Base-by-base conservation (phyloP, 1,140 invertebrate genomes). In the Cyclargus thomasi region DNA sequence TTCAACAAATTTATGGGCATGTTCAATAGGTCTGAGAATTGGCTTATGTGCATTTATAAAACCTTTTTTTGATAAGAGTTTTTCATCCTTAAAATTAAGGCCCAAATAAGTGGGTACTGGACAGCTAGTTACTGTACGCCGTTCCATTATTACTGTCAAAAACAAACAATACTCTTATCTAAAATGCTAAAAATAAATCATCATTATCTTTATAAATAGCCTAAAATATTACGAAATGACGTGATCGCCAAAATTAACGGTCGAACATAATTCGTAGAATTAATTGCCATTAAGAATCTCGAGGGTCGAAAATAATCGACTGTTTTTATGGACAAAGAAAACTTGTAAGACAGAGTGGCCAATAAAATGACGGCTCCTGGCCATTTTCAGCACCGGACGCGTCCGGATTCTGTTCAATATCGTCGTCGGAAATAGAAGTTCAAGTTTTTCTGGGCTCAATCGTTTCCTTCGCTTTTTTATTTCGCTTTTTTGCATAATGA, bases 301-400 rank as follows among this genome's bases (percentile, higher is more conserved):
- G 39, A 47, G 39, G 39, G 55, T 59, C 1, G 17, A 20, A 59
- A 59, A 22, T 21, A 59, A 59, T 59, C 18, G 55, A 59, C 18
- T 21, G 55, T 59, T 55, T 10, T 64, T 47, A 47, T 53, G 53
- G 21, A 55, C 21, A 23, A 65, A 53, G 20, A 65, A 65, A 53
- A 55, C 23, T 65, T 63, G 22, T 14, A 22, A 63, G 47, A 63
- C 39, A 39, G 67, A 62, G 63, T 63, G 39, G 47, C 39, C 64
- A 20, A 65, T 65, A 67, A 67, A 67, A 67, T 63, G 63, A 63
- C 62, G 62, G 14, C 21, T 36, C 47, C 62, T 53, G 67, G 59
- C 67, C 36, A 67, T 67, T 67, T 55, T 23, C 55, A 67, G 59
- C 67, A 67, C 67, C 67, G 62, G 67, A 59, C 67, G 67, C 55